Evolutionary conservation across 2,797 vertebrate genomes (phyloP), one percentile per base, ranked within the genome.

Genomic region (Clarias laeviceps): DNA sequence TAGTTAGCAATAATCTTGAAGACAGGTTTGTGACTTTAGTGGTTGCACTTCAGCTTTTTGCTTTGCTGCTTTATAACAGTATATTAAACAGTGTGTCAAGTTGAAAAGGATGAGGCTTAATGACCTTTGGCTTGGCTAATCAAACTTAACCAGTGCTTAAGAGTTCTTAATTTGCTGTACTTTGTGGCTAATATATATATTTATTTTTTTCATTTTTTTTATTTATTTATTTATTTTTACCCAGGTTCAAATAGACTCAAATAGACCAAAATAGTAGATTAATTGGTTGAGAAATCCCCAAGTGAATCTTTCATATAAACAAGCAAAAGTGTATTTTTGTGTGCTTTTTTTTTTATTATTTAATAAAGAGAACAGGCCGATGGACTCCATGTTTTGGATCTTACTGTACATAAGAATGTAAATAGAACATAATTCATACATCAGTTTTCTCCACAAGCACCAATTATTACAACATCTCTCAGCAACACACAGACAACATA

Each of bases 371-470:
- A 74, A 54, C 72, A 40, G 8, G 72, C 17, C 20, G 6, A 22
- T 62, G 32, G 34, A 79, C 34, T 80, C 76, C 22, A 79, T 62
- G 34, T 45, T 80, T 80, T 80, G 59, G 59, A 64, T 45, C 34
- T 17, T 45, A 45, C 59, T 45, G 59, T 27, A 77, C 54, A 56
- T 1, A 4, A 56, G 24, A 50, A 54, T 50, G 4, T 11, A 57
- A 27, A 59, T 32, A 24, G 45, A 24, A 50, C 64, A 69, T 20
- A 54, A 85, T 22, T n/a, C 37, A 85, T 12, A 50, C 50, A 82
- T 29, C 45, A 73, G 40, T 24, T 73, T 40, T 40, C n/a, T 40
- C 12, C 15, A 54, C 77, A 56, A 27, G 22, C 37, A 12, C 40
- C 32, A 1, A 62, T 12, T 64, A 50, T 37, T 54, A 29, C 70